phyloP scores from a whole-genome alignment of 2,888 invertebrate genomes.

The Prosopocoilus inquinatus region DNA sequence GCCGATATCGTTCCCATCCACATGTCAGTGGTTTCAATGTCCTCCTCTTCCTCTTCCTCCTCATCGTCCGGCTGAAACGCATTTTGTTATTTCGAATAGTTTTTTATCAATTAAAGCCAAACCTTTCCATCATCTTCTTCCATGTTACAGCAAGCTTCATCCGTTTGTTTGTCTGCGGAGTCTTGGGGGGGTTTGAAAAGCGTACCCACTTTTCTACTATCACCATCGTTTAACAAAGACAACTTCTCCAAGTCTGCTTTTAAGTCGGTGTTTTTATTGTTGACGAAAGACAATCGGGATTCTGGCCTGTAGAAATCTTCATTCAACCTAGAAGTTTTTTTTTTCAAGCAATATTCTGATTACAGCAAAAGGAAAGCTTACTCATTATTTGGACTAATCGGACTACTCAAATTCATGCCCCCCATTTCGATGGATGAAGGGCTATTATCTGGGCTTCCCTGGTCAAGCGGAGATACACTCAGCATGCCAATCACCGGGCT shows the following conservation, averaged over 20 bases:
- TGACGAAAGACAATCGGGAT: slow-evolving; percentile 45
- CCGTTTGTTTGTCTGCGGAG: slow-evolving; percentile 13
- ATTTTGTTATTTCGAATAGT: too few species aligned
- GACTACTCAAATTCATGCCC: slow-evolving; percentile 56
- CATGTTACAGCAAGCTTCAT: slow-evolving; percentile 38
- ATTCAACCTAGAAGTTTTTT: slow-evolving; percentile 14
- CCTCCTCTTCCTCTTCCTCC: too few species aligned
- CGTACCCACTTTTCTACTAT: slow-evolving; percentile 35
- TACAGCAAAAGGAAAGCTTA: slow-evolving; percentile 30
- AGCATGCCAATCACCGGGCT: slow-evolving; percentile 41
- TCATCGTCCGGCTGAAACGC: slow-evolving; percentile 43
- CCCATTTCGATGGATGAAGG: slow-evolving; percentile 58
- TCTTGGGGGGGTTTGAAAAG: slow-evolving; percentile 6
- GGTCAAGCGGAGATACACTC: slow-evolving; percentile 37
- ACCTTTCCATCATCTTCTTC: slow-evolving; percentile 35
- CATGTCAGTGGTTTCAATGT: slow-evolving; percentile 36
- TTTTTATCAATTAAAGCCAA: too few species aligned
- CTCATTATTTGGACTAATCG: slow-evolving; percentile 43
- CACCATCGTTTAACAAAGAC: slow-evolving; percentile 43
- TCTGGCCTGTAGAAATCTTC: slow-evolving; percentile 43
- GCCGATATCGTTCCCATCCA: slow-evolving; percentile 53
- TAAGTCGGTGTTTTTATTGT: slow-evolving; percentile 42
- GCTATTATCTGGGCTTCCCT: slow-evolving; percentile 32
- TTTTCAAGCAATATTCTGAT: slow-evolving; percentile 39
- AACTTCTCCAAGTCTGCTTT: slow-evolving; percentile 47